These are phyloP conservation scores for Zootermopsis nevadensis DNA, from an alignment of 2,888 invertebrate genomes.

Conservation along the genomic window DNA sequence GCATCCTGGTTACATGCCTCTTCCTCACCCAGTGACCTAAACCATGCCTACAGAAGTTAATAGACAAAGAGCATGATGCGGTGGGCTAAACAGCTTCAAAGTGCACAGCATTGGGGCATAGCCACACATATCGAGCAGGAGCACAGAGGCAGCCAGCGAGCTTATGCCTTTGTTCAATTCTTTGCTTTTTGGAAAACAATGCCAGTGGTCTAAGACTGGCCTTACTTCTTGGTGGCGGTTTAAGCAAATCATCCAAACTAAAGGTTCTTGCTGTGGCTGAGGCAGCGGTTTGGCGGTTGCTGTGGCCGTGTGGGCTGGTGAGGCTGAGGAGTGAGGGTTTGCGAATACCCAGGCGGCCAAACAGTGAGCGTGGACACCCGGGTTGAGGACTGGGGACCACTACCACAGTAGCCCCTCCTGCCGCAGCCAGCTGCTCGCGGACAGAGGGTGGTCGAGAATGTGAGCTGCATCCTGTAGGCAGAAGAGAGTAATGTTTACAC, in stretches of 20 bases:
- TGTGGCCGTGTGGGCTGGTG: slow-evolving; percentile 70
- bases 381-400: slow-evolving; percentile 58
- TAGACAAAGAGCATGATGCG: slow-evolving; percentile 22
- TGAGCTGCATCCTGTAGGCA: slow-evolving; percentile 46
- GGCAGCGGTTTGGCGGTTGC: slow-evolving; percentile 61
- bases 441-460: slow-evolving; percentile 67
- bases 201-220: slow-evolving; percentile 57
- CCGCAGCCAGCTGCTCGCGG: slow-evolving; percentile 68
- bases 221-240: slow-evolving; percentile 86
- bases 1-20: no score
- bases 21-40: not conserved
- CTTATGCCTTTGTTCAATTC: slow-evolving; percentile 26
- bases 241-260: slow-evolving; percentile 90
- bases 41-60: not conserved
- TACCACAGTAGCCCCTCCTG: slow-evolving; percentile 62
- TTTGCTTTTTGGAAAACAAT: slow-evolving; percentile 25
- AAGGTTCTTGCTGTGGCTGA: slow-evolving; percentile 82
- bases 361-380: slow-evolving; percentile 71
- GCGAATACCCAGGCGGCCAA: slow-evolving; percentile 87
- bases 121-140: slow-evolving; percentile 44
- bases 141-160: not conserved
- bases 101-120: slow-evolving; percentile 24
- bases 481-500: not conserved
- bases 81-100: slow-evolving; percentile 25
- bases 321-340: slow-evolving; percentile 88